phyloP scores from a whole-genome alignment of 1,140 invertebrate species.

The Scaptodrosophila lebanonensis region DNA sequence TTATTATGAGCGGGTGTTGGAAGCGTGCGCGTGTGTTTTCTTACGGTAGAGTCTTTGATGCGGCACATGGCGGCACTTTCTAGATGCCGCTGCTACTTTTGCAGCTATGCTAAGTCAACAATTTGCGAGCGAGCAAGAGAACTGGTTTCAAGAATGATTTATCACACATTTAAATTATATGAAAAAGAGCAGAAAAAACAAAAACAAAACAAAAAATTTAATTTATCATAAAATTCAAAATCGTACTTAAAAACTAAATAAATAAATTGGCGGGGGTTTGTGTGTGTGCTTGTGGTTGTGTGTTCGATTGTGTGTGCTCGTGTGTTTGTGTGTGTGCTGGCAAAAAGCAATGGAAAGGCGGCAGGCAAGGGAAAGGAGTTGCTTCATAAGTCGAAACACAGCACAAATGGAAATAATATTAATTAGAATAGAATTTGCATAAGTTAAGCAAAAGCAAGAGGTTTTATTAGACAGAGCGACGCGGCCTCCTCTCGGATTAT shows the following conservation, averaged over 20 bases:
- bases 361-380: slow-evolving; percentile 51
- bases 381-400: slow-evolving; percentile 29
- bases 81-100: slow-evolving; percentile 54
- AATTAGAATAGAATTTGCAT: slow-evolving; percentile 73
- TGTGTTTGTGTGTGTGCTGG: slow-evolving; percentile 30
- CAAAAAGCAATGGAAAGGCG: slow-evolving; percentile 39
- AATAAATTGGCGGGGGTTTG: neutral
- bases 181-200: slow-evolving; percentile 52
- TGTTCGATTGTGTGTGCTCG: neutral
- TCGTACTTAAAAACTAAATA: slow-evolving; percentile 53
- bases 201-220: slow-evolving; percentile 60
- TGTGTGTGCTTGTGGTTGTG: neutral
- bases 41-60: slow-evolving; percentile 44
- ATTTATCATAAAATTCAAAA: slow-evolving; percentile 74
- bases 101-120: slow-evolving; percentile 15
- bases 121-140: slow-evolving; percentile 45
- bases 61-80: slow-evolving; percentile 58
- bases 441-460: slow-evolving; percentile 48
- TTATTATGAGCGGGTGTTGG: slow-evolving; percentile 61
- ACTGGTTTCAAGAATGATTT: slow-evolving; percentile 70
- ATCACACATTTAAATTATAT: slow-evolving; percentile 70
- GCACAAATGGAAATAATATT: slow-evolving; percentile 52
- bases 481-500: slow-evolving; percentile 35
- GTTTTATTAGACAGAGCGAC: slow-evolving; percentile 70
- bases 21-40: slow-evolving; percentile 54